Evolutionary conservation across 1,140 invertebrate species (phyloP).

Genomic region (Drosophila nebulosa): DNA sequence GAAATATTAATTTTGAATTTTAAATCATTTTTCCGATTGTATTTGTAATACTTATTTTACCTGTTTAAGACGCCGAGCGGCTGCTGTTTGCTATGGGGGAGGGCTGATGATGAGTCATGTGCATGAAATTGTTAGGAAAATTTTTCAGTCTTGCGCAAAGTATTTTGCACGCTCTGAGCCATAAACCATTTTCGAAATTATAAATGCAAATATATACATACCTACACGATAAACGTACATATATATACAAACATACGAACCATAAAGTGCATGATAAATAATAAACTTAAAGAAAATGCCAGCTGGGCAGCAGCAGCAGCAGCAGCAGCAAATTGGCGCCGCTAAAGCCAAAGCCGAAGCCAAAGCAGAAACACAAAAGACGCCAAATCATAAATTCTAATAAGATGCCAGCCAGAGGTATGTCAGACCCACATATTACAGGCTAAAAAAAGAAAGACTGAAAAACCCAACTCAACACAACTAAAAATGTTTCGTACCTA

Average conservation of each 20-base stretch:
- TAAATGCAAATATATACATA: slow-evolving; percentile 45
- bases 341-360: slow-evolving; percentile 14
- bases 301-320: slow-evolving; percentile 28
- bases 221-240: not conserved
- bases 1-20: too few relatives aligned
- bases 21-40: too few relatives aligned
- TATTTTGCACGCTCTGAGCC: slow-evolving; percentile 43
- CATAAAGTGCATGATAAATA: slow-evolving; percentile 56
- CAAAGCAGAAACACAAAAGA: slow-evolving; percentile 23
- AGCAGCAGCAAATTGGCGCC: slow-evolving; percentile 7
- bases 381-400: slow-evolving; percentile 56
- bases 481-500: not conserved
- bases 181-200: slow-evolving; percentile 50
- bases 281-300: slow-evolving; percentile 44
- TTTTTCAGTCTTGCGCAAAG: slow-evolving; percentile 41
- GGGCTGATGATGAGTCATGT: slow-evolving; percentile 41
- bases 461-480: not conserved
- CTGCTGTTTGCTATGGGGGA: not conserved
- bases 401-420: slow-evolving; percentile 39
- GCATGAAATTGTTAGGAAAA: slow-evolving; percentile 32
- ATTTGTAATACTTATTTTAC: not conserved
- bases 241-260: slow-evolving; percentile 7
- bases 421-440: slow-evolving; percentile 35
- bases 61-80: not conserved
- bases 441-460: not conserved